Evolutionary conservation across 2,113 vertebrate genomes (phyloP), one percentile per base, ranked within the genome.

Genomic region (Bombycilla garrulus): DNA sequence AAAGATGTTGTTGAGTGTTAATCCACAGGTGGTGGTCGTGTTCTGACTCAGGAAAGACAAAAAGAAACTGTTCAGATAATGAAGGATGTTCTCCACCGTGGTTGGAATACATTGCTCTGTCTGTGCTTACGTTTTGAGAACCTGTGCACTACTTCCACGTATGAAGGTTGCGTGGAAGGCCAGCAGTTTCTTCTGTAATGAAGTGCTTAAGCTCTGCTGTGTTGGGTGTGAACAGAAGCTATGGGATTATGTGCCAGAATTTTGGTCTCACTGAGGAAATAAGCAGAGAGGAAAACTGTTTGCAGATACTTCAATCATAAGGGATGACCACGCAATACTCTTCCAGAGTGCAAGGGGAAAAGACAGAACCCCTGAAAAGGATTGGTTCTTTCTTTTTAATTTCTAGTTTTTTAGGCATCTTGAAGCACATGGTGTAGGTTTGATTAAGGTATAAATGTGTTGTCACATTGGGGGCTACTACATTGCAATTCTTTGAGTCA

Each of bases 151-250:
- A 9, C 20, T 64, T 53, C 15, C 19, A 25, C 53, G 36, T 24
- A 56, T 58, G 81, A 50, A 87, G 67, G 33, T 76, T 86, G 28
- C 36, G 14, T 81, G 64, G n/a, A 70, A 82, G 58, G 61, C 87
- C 82, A 77, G 81, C 65, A 74, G n/a, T 85, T 92, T 66, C 22
- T 35, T 79, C 38, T 74, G 65, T 80, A 38, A 24, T 42, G 19
- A 58, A 86, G 12, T 35, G 21, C 70, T 92, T 94, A 82, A 96
- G 4, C 65, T 81, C 90, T 92, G 66, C 57, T 33, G 18, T 74
- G 40, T 87, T 80, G 73, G 62, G 62, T 91, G 56, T 65, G 25
- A 88, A 77, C n/a, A 86, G 94, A 74, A 88, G 20, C 38, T 33
- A 1, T 62, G 81, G 69, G 66, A 88, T 81, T 89, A 54, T 36